Conservation (phyloP, 1,140 invertebrate genomes). For the Heliconius himera region DNA sequence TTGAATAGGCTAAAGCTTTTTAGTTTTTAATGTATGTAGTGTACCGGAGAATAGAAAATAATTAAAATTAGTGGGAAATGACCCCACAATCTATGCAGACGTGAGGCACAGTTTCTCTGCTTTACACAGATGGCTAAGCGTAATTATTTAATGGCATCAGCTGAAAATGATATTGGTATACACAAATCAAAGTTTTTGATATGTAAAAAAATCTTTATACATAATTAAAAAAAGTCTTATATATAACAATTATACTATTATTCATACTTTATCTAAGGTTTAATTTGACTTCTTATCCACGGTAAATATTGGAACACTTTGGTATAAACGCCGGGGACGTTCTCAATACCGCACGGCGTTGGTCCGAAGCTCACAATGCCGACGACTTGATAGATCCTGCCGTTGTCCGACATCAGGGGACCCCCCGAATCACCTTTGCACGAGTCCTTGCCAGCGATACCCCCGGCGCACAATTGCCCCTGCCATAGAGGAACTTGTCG, state of each 20-base stretch:
- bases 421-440: conserved; percentile 82
- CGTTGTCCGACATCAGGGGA: conserved; percentile 81
- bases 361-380: conserved; percentile 85
- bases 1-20: no score
- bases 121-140: no score
- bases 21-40: no score
- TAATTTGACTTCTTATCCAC: conserved; percentile 79
- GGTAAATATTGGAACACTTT: conserved; percentile 81
- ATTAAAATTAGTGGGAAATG: no score
- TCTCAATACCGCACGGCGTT: conserved; percentile 79
- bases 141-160: not conserved
- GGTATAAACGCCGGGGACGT: conserved; percentile 84
- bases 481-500: conserved; percentile 60
- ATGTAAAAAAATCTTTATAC: conserved; percentile 3
- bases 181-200: not conserved
- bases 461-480: conserved; percentile 67
- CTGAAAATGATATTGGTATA: not conserved
- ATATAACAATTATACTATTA: conserved; percentile 15
- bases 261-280: conserved; percentile 41
- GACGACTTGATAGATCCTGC: conserved; percentile 49
- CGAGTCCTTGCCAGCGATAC: conserved; percentile 63
- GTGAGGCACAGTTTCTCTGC: no score
- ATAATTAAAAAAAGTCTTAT: conserved; percentile 17
- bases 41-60: no score
- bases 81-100: no score